Evolutionary conservation across 1,140 invertebrate genomes (phyloP), one percentile per base, ranked within the genome.

Genomic region (Drosophila suzukii): DNA sequence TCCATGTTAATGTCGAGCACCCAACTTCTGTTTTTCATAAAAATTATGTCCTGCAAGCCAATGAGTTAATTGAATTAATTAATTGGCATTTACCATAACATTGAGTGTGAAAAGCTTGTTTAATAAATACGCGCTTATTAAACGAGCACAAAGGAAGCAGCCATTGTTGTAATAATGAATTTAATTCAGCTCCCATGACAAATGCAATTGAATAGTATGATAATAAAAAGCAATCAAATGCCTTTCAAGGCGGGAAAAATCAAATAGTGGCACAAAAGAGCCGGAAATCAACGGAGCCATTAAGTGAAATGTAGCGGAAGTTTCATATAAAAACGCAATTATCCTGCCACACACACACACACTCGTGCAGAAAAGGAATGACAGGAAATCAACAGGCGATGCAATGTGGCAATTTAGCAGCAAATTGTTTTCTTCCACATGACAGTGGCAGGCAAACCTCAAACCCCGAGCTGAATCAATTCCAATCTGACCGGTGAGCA

Each of bases 401-500:
- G 73, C 74, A 81, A 86, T 74, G 73, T 74, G 44, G 70, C 82
- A 86, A 86, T 88, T 86, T 88, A 83, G 75, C 65, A 70, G 79
- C 55, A 86, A 82, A 86, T 88, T 86, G 82, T 78, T 83, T 88
- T 75, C 83, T 54, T 82, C 70, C 65, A 82, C 54, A 68, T 88
- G 83, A 73, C 83, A 86, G 66, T 56, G 57, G 61, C 78, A 86
- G 75, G 65, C 74, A 81, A 43, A 20, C 56, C 38, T 51, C 58
- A 43, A 60, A 36, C 58, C 56, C 12, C 44, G 24, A 70, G 53
- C 60, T 75, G 63, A 80, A 81, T 85, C 77, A 77, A 41, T 63
- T 46, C 24, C 77, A 27, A 65, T 76, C 36, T 38, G 61, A 39
- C 4, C 55, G 80, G 66, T 60, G 44, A 47, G 53, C n/a, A 27